Evolutionary conservation across 2,797 vertebrate genomes (phyloP).

Genomic region (Falco concolor): DNA sequence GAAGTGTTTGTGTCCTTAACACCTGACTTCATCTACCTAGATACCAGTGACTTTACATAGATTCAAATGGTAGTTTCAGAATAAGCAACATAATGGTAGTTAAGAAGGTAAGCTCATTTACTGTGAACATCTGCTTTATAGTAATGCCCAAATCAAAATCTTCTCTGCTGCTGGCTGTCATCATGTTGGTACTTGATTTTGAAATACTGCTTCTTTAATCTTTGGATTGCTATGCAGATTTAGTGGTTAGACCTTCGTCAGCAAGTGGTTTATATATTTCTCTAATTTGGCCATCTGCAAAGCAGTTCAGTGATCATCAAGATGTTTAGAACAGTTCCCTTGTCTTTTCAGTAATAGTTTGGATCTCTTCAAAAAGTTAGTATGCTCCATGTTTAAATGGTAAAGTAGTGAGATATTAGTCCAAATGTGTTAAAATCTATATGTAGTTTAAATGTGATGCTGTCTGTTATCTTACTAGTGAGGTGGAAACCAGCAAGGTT

Average conservation of each 20-base stretch:
- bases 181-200: neutral
- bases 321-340: neutral
- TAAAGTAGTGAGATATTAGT: neutral
- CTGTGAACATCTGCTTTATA: neutral
- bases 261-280: neutral
- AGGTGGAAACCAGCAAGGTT: neutral
- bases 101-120: neutral
- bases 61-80: constrained; percentile 2
- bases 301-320: neutral
- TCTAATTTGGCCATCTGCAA: neutral
- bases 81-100: neutral
- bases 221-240: neutral
- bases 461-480: neutral
- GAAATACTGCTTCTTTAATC: neutral
- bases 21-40: neutral
- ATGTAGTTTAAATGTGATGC: neutral
- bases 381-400: neutral
- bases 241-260: neutral
- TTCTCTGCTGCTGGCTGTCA: neutral
- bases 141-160: neutral
- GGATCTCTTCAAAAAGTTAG: neutral
- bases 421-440: neutral
- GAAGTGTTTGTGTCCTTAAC: neutral
- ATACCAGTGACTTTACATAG: neutral
- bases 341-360: neutral